These are phyloP conservation scores for Turritopsis dohrnii DNA, from an alignment of 30 jellyfish, hydroid and myxozoan genomes.

Conservation along the genomic window DNA sequence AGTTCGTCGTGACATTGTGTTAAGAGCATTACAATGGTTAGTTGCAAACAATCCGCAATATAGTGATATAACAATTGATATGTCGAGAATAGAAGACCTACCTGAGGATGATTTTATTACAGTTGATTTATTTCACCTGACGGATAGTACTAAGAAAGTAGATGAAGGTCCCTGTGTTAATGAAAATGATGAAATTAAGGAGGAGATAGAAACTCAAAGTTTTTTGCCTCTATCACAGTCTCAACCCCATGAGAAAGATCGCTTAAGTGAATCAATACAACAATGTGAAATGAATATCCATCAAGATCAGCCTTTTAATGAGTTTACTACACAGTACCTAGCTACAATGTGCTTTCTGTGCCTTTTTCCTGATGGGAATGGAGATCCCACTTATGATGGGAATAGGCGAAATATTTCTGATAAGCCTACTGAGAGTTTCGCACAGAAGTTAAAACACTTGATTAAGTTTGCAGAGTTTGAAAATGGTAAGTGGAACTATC, in stretches of 20 bases:
- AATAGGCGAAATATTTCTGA: slow-evolving; percentile 21
- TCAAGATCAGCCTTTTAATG: slow-evolving; percentile 35
- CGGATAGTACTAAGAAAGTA: too few species aligned
- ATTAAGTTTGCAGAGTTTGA: slow-evolving; percentile 40
- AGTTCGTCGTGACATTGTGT: slow-evolving; percentile 22
- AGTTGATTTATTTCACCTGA: slow-evolving; percentile 8
- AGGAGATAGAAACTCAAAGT: background rate
- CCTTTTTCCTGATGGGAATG: slow-evolving; percentile 39
- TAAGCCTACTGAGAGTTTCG: slow-evolving; percentile 21
- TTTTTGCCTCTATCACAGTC: slow-evolving; percentile 21
- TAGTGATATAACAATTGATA: slow-evolving; percentile 12
- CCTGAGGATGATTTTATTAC: slow-evolving; percentile 11
- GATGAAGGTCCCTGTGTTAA: too few species aligned
- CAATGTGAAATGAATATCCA: too few species aligned
- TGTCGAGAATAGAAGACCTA: background rate
- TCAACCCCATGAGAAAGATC: slow-evolving; percentile 39
- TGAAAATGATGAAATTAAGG: background rate
- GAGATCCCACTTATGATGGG: slow-evolving; percentile 29
- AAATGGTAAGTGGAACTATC: slow-evolving; percentile 13
- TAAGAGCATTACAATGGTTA: slow-evolving; percentile 20
- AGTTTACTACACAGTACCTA: slow-evolving; percentile 22
- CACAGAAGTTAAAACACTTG: slow-evolving; percentile 38
- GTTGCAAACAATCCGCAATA: slow-evolving; percentile 10
- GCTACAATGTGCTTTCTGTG: slow-evolving; percentile 38
- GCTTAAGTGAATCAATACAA: slow-evolving; percentile 15